phyloP scores from a whole-genome alignment of 1,140 invertebrate species.

The Hermetia illucens region DNA sequence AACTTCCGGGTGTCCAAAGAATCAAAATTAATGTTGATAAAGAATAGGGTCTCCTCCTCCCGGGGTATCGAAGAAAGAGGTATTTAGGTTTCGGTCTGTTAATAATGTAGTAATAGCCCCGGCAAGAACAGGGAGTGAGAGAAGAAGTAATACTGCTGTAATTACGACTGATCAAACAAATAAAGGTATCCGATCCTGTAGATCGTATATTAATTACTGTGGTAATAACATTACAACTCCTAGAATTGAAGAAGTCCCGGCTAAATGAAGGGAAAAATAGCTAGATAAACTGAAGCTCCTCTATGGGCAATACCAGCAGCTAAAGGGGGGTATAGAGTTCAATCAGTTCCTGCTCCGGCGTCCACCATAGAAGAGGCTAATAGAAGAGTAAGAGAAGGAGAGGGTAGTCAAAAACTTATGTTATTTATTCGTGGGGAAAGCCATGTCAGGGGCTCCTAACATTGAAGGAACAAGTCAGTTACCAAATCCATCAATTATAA shows the following conservation, averaged over 20 bases:
- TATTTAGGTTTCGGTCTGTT: constrained; percentile 53
- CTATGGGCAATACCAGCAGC: constrained; percentile 37
- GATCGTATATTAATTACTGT: constrained; percentile 43
- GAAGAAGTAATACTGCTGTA: constrained; percentile 47
- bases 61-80: constrained; percentile 49
- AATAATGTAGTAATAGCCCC: constrained; percentile 58
- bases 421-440: constrained; percentile 64
- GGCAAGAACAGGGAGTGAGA: constrained; percentile 54
- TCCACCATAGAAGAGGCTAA: constrained; percentile 40
- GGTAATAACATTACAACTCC: constrained; percentile 46
- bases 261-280: constrained; percentile 51
- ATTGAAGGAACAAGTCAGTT: constrained; percentile 63
- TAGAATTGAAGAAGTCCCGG: constrained; percentile 51
- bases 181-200: constrained; percentile 36
- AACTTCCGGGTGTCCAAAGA: constrained; percentile 64
- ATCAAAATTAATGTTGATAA: constrained; percentile 68
- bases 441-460: constrained; percentile 55
- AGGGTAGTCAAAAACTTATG: constrained; percentile 60
- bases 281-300: constrained; percentile 46
- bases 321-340: constrained; percentile 54
- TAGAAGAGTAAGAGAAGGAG: constrained; percentile 43
- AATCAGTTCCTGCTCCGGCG: constrained; percentile 46
- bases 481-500: constrained; percentile 64
- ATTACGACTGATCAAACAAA: constrained; percentile 52
- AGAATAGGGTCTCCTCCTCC: constrained; percentile 53